Conservation (phyloP, 2,797 vertebrate genomes). For the Hippocampus kuda region DNA sequence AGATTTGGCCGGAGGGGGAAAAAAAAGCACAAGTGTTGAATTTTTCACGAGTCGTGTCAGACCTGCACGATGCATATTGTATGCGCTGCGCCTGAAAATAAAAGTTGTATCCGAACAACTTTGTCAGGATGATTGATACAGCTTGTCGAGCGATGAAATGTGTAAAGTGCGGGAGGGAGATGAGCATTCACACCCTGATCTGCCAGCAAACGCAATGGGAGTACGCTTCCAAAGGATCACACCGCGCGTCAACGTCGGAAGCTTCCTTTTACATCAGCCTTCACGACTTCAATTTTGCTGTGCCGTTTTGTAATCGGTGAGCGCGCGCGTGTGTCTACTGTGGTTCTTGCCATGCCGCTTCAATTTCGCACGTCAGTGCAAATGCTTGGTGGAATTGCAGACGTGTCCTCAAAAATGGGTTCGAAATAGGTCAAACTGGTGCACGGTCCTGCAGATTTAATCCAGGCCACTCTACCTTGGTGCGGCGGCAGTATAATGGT, state of each 20-base stretch:
- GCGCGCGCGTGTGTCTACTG: slow-evolving; percentile 9
- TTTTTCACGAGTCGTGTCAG: slow-evolving; percentile 26
- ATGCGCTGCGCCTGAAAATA: slow-evolving; percentile 13
- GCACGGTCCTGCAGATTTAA: slow-evolving; percentile 33
- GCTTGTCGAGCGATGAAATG: slow-evolving; percentile 1
- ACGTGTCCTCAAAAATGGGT: slow-evolving; percentile 8
- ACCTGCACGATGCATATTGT: slow-evolving; percentile 8
- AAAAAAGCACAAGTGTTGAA: slow-evolving; percentile 24
- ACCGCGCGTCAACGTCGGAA: slow-evolving; percentile 6
- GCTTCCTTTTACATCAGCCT: not conserved
- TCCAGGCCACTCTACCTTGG: slow-evolving; percentile 22
- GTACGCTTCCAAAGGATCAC: no score
- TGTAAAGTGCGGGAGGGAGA: not conserved
- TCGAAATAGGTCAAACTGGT: slow-evolving; percentile 26
- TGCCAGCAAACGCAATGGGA: not conserved
- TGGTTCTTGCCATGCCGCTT: slow-evolving; percentile 15
- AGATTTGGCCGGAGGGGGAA: slow-evolving; percentile 22
- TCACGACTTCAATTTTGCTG: not conserved
- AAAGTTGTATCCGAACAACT: slow-evolving; percentile 22
- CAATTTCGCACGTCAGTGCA: not conserved
- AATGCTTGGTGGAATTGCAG: not conserved
- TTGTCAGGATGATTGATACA: slow-evolving; percentile 22
- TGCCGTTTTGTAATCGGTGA: not conserved
- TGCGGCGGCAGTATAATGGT: slow-evolving; percentile 51
- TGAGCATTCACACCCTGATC: not conserved